phyloP scores from a whole-genome alignment of 2,888 invertebrate genomes.

The Pseudococcus jackbeardsleyi region DNA sequence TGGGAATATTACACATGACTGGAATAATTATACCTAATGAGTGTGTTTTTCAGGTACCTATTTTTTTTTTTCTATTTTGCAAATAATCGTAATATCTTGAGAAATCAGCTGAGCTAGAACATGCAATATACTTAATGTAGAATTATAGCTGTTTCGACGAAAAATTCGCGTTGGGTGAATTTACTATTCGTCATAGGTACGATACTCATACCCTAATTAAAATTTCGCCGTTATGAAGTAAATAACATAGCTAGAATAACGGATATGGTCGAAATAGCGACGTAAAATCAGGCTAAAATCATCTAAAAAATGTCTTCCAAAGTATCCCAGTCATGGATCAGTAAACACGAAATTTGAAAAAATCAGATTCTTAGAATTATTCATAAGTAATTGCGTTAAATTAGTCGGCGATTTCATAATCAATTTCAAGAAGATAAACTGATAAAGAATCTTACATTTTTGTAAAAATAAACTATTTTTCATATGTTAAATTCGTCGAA shows the following conservation, averaged over 20 bases:
- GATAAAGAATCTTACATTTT: too few species aligned
- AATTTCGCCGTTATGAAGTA: not conserved
- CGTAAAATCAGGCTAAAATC: not conserved
- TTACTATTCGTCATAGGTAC: not conserved
- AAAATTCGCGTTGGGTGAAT: not conserved
- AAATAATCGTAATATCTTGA: not conserved
- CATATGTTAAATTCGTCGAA: too few species aligned
- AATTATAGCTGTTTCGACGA: constrained; percentile 11
- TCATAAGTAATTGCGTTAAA: too few species aligned
- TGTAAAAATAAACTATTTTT: too few species aligned
- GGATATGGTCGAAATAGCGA: not conserved
- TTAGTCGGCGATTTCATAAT: too few species aligned
- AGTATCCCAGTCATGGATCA: not conserved
- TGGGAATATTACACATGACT: constrained; percentile 35
- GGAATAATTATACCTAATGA: constrained; percentile 35
- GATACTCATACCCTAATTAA: not conserved
- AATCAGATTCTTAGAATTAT: not conserved
- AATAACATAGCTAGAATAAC: not conserved
- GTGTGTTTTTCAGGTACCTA: not conserved
- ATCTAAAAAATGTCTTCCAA: too few species aligned
- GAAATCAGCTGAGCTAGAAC: constrained; percentile 7
- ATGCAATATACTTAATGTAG: not conserved
- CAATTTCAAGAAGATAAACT: too few species aligned
- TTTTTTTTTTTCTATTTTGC: constrained; percentile 9
- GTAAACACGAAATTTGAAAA: not conserved